These are phyloP conservation scores for Drosophila kanapiae DNA, from an alignment of 1,140 invertebrate species.

Conservation along the genomic window DNA sequence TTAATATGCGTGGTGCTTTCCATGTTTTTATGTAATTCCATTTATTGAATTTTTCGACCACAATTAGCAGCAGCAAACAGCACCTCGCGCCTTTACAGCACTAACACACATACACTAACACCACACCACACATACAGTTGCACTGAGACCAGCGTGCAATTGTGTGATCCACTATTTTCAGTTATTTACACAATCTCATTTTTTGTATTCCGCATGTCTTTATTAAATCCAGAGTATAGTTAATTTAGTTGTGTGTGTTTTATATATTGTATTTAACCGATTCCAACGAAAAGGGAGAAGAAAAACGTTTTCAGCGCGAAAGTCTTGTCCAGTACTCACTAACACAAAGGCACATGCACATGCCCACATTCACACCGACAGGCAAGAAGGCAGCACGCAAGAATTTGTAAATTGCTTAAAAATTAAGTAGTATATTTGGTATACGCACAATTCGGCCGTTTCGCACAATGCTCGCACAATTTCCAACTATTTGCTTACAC, in stretches of 20 bases:
- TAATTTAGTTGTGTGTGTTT: conserved; percentile 31
- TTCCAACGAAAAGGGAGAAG: conserved; percentile 43
- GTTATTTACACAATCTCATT: conserved; percentile 77
- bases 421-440: conserved; percentile 49
- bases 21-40: conserved; percentile 71
- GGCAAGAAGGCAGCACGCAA: conserved; percentile 68
- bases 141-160: conserved; percentile 28
- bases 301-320: conserved; percentile 80
- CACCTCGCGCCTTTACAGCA: conserved; percentile 75
- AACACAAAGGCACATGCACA: conserved; percentile 46
- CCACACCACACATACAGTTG: conserved; percentile 11
- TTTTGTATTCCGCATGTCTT: conserved; percentile 29
- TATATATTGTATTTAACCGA: conserved; percentile 9
- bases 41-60: conserved; percentile 70
- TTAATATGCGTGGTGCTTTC: conserved; percentile 18
- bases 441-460: conserved; percentile 71
- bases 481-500: conserved; percentile 46
- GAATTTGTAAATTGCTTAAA: conserved; percentile 73
- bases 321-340: conserved; percentile 64
- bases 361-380: conserved; percentile 46
- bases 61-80: conserved; percentile 51
- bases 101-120: conserved; percentile 22
- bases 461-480: conserved; percentile 48
- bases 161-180: conserved; percentile 74
- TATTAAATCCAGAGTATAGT: conserved; percentile 39